Conservation (phyloP, 2,888 invertebrate genomes). For the Microctonus brassicae region DNA sequence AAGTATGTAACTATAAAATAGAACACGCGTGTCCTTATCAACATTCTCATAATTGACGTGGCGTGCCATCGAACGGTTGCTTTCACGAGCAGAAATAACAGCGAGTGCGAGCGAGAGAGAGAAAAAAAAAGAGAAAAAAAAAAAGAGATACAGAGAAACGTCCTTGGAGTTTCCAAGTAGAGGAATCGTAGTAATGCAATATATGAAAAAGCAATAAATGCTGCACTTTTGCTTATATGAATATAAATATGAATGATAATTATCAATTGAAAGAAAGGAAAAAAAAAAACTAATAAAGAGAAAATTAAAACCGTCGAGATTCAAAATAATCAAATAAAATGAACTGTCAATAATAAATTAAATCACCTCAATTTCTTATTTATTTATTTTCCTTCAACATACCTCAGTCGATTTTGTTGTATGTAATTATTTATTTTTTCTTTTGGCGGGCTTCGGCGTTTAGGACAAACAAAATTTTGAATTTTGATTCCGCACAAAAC, state of each 20-base stretch:
- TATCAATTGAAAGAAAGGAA: not conserved
- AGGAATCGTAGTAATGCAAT: not conserved
- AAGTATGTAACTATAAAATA: constrained; percentile 5
- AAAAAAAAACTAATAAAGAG: too few species aligned
- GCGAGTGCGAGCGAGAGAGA: not conserved
- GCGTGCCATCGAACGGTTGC: constrained; percentile 22
- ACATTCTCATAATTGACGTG: constrained; percentile 11
- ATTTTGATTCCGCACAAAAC: too few species aligned
- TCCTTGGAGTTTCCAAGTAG: constrained; percentile 1
- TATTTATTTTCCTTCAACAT: too few species aligned
- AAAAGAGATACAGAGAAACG: not conserved
- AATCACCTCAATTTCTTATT: too few species aligned
- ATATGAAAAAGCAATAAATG: not conserved
- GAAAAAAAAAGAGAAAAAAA: not conserved
- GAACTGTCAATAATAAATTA: too few species aligned
- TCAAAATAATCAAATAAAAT: too few species aligned
- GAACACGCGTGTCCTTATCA: constrained; percentile 6
- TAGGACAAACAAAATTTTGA: too few species aligned
- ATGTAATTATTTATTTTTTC: too few species aligned
- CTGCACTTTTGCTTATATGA: not conserved
- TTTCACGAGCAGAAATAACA: constrained; percentile 7
- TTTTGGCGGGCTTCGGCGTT: too few species aligned
- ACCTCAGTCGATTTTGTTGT: too few species aligned
- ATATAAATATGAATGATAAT: not conserved
- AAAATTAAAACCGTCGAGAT: not conserved